Base-by-base conservation (phyloP, 2,888 invertebrate genomes). In the Taphrorychus bicolor region DNA sequence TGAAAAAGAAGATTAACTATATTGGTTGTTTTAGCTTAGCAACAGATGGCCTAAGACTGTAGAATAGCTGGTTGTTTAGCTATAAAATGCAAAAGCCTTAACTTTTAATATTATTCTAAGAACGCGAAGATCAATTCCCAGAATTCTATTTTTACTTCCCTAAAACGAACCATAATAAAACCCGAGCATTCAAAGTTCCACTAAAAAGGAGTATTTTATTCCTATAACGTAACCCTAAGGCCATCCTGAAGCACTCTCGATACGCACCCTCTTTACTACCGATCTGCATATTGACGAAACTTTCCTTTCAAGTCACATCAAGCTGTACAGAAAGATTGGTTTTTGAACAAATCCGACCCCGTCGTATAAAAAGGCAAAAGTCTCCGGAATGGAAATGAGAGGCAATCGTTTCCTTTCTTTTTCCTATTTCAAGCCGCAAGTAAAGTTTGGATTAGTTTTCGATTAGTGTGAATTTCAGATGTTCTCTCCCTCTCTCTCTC, bases 391-490 rank as follows among this genome's bases (percentile, higher is more conserved):
- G 54, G 24, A 54, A 54, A 54, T 54, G 54, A 23, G 32, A 32
- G 3, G 16, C 16, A 54, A 32, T 32, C 32, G 24, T 54, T 54
- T 24, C 32, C 32, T 16, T 14, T 18, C 16, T 23, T 54, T 23
- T 54, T 52, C 14, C 52, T 19, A 2, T 18, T 51, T 45, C 45
- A n/a, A 23, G n/a, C 54, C 54, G 32, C 32, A 23, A 24, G 32
- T 23, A 16, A 32, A 54, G 54, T 54, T 23, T 16, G 32, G 32
- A 54, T 54, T 54, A 54, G 54, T 54, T 54, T 54, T 23, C 54
- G 24, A 54, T 54, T 54, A 51, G 51, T 21, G 51, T 19, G 51
- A 51, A 51, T 14, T 45, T 14, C 32, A 32, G 32, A 32, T 32
- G 32, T 32, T 32, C 1, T 11, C 32, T 32, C 11, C 32, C 7